Conservation (phyloP, 2,113 vertebrate species). For the Pyrgilauda ruficollis region DNA sequence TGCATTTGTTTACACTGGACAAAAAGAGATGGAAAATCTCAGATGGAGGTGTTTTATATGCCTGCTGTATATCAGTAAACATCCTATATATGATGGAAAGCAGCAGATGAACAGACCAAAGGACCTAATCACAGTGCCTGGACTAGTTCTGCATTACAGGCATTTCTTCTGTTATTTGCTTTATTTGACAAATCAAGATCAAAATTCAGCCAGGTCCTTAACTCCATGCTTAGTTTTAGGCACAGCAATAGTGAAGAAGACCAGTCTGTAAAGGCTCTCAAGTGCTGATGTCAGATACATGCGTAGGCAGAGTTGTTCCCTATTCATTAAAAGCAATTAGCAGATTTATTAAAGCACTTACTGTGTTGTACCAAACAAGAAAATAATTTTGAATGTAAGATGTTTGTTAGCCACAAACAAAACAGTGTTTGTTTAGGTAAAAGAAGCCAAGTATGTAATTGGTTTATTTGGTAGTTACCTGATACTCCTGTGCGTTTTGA, state of each 20-base stretch:
- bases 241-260: neutral
- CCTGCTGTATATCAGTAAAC: neutral
- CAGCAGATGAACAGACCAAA: neutral
- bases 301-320: neutral
- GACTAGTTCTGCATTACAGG: neutral
- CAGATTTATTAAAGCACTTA: neutral
- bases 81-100: neutral
- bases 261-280: neutral
- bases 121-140: neutral
- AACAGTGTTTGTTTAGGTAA: neutral
- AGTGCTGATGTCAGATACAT: neutral
- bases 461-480: neutral
- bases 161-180: neutral
- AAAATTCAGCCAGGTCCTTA: neutral
- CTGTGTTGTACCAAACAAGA: neutral
- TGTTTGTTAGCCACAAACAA: neutral
- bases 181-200: neutral
- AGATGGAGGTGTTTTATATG: neutral
- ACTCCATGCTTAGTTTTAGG: neutral
- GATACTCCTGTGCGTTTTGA: neutral
- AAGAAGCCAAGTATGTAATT: neutral
- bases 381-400: neutral
- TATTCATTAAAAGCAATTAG: neutral
- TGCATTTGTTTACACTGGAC: neutral
- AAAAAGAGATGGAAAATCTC: neutral